These are phyloP conservation scores for Heterocephalus glaber DNA, from an alignment of 2,113 vertebrate species.

Conservation along the genomic window DNA sequence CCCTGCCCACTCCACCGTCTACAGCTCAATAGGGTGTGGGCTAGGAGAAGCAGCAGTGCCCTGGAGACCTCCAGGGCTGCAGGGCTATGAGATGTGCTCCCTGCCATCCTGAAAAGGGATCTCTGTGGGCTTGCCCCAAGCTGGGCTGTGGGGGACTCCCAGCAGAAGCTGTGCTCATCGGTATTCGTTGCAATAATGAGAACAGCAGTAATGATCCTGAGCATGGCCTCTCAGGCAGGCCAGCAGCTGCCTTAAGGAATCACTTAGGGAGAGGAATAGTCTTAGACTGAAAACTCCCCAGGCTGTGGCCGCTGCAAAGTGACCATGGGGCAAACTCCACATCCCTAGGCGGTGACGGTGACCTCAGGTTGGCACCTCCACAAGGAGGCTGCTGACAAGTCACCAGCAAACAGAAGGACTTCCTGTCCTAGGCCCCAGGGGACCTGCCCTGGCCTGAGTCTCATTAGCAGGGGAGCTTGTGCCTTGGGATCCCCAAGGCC, in stretches of 20 bases:
- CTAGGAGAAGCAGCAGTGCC: background rate
- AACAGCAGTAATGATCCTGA: background rate
- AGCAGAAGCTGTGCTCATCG: accelerated
- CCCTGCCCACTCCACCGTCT: accelerated
- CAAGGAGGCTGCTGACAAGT: background rate
- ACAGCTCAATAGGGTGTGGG: background rate
- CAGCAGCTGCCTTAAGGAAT: background rate
- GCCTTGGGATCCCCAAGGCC: background rate
- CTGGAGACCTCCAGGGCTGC: background rate
- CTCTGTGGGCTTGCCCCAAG: background rate
- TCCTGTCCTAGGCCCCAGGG: background rate
- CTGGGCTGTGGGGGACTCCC: background rate
- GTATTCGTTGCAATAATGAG: accelerated
- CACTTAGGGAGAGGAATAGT: background rate
- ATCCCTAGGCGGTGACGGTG: background rate
- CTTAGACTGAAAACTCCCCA: background rate
- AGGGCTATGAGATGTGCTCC: accelerated
- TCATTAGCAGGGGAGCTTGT: background rate
- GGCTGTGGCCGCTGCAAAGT: background rate
- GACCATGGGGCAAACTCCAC: background rate
- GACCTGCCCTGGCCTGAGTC: accelerated
- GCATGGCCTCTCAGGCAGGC: background rate
- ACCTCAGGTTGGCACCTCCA: background rate
- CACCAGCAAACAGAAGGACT: background rate
- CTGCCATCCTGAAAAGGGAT: background rate